These are phyloP conservation scores for Neodiprion lecontei DNA, from an alignment of 1,140 invertebrate genomes.

Conservation along the genomic window DNA sequence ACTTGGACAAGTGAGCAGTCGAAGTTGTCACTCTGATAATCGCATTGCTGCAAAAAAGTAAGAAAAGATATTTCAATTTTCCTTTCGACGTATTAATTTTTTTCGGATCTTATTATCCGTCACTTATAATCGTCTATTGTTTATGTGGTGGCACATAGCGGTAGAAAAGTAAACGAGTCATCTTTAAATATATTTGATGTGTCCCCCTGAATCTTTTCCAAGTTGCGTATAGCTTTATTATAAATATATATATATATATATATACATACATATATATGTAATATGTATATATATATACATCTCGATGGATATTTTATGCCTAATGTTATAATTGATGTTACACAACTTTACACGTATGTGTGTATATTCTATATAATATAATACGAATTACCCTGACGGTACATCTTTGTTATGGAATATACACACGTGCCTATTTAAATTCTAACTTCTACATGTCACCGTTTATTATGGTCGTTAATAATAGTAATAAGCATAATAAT, in stretches of 20 bases:
- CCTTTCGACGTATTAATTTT: not conserved
- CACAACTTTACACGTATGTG: not conserved
- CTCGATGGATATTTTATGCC: not conserved
- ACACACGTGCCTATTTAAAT: not conserved
- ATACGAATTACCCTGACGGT: not conserved
- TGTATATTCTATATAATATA: not conserved
- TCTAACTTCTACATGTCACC: conserved; percentile 15
- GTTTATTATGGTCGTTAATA: conserved; percentile 16
- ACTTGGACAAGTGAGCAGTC: no score
- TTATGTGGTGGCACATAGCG: not conserved
- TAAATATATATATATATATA: not conserved
- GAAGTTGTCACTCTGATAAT: no score
- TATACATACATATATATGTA: not conserved
- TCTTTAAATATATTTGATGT: not conserved
- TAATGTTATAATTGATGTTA: conserved; percentile 10
- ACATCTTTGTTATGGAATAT: not conserved
- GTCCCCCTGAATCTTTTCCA: not conserved
- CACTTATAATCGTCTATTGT: not conserved
- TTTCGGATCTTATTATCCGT: not conserved
- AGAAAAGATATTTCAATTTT: not conserved
- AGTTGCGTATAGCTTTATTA: not conserved
- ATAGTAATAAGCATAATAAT: not conserved
- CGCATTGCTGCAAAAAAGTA: no score
- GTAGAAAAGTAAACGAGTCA: not conserved
- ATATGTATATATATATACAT: not conserved